Evolutionary conservation across 1,140 invertebrate species (phyloP).

Genomic region (Drosophila varians): DNA sequence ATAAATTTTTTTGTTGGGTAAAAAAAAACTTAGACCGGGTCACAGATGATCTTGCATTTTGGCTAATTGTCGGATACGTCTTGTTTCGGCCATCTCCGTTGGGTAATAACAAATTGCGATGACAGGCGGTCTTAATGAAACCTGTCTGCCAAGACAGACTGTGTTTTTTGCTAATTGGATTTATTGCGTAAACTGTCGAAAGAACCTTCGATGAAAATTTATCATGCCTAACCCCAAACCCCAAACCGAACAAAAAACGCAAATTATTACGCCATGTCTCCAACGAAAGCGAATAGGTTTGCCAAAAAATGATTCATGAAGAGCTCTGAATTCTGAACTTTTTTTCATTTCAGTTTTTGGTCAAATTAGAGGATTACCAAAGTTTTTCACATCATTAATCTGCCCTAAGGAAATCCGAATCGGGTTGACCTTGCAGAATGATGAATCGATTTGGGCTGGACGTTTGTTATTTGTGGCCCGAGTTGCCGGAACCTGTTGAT

Average conservation of each 20-base stretch:
- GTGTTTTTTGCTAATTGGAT: slow-evolving; percentile 65
- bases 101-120: slow-evolving; percentile 70
- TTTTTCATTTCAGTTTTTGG: slow-evolving; percentile 5
- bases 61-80: slow-evolving; percentile 66
- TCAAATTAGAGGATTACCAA: slow-evolving; percentile 23
- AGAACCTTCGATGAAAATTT: slow-evolving; percentile 68
- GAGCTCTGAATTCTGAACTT: neutral
- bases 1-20: neutral
- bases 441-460: slow-evolving; percentile 24
- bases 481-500: slow-evolving; percentile 14
- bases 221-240: slow-evolving; percentile 51
- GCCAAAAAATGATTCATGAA: slow-evolving; percentile 59
- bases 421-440: slow-evolving; percentile 41
- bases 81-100: slow-evolving; percentile 45
- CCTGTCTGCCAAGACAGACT: slow-evolving; percentile 60
- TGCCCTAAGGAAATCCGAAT: slow-evolving; percentile 31
- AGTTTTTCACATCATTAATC: slow-evolving; percentile 42
- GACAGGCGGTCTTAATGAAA: slow-evolving; percentile 68
- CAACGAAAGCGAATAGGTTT: slow-evolving; percentile 45
- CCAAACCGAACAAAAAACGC: slow-evolving; percentile 1
- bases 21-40: slow-evolving; percentile 16
- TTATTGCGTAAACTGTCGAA: slow-evolving; percentile 75
- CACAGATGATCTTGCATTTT: slow-evolving; percentile 72
- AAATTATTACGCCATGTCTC: slow-evolving; percentile 42
- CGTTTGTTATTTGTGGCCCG: neutral